Evolutionary conservation across 2,888 invertebrate species (phyloP), one percentile per base, ranked within the genome.

Genomic region (Dermolepida albohirtum): DNA sequence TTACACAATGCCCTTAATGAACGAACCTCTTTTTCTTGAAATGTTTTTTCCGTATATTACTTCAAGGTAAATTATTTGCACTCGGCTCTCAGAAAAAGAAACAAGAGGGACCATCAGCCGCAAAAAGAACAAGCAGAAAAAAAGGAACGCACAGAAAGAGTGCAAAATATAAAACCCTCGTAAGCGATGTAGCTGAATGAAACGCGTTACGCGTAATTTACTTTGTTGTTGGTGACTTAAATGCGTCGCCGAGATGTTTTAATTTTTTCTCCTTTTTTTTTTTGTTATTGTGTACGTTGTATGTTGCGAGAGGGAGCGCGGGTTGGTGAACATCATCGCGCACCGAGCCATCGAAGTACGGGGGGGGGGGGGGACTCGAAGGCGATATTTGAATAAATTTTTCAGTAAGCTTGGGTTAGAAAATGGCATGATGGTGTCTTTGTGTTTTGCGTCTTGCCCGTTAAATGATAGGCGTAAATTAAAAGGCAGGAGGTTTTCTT

Each of bases 131-230:
- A 49, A 47, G 43, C 12, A n/a, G 22, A 49, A n/a, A 34, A n/a
- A 54, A 54, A 22, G 66, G 54, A 34, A 1, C 8, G 8, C 34
- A 7, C 34, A 6, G 34, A 34, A 34, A 34, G 40, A 40, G 14
- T 40, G 40, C 11, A 70, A 72, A 69, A 68, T 72, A 71, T 72
- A 73, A 74, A 74, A 71, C 74, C 71, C 71, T 71, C 71, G 73
- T 74, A 74, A 80, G 75, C 77, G 76, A 81, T 80, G 79, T 80
- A 79, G 79, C 77, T 74, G 80, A 80, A 80, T 78, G 78, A 78
- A 78, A 78, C 73, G 76, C 77, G 59, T 64, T 73, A 76, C 76
- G 76, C 75, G 72, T 75, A 76, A 76, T 76, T 76, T 76, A 74
- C 71, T 74, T 71, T 67, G 71, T 73, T 72, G 73, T 71, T 73